Evolutionary conservation across 92 coral and sea anemone genomes (phyloP).

Genomic region (Pocillopora grandis): DNA sequence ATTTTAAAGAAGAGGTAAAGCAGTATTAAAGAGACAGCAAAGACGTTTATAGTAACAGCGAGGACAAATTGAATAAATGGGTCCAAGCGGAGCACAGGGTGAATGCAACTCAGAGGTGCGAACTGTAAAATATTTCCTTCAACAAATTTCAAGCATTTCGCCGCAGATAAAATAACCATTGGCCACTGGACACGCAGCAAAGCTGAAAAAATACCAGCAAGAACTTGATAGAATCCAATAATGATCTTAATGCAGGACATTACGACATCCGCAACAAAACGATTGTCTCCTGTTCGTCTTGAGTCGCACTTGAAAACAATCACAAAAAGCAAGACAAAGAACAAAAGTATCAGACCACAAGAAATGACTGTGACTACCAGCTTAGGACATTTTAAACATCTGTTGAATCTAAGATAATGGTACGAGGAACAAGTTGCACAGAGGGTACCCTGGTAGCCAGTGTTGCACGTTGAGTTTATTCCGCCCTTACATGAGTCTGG

Average conservation of each 20-base stretch:
- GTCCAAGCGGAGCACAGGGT: conserved; percentile 3
- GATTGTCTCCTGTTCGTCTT: conserved; percentile 29
- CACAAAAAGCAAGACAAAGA: conserved; percentile 33
- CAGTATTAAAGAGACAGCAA: not conserved
- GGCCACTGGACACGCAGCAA: conserved; percentile 50
- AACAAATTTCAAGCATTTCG: conserved; percentile 32
- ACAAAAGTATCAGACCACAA: conserved; percentile 37
- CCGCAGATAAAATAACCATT: conserved; percentile 23
- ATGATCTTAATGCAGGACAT: conserved; percentile 52
- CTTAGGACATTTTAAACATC: conserved; percentile 44
- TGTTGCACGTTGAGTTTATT: conserved; percentile 32
- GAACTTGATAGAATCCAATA: conserved; percentile 53
- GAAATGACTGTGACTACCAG: conserved; percentile 35
- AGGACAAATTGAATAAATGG: conserved; percentile 14
- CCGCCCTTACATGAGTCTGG: conserved; percentile 47
- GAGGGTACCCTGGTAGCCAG: conserved; percentile 47
- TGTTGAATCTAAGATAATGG: conserved; percentile 39
- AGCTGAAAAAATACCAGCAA: conserved; percentile 46
- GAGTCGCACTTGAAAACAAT: conserved; percentile 48
- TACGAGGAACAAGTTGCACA: conserved; percentile 33
- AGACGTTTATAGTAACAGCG: conserved; percentile 4
- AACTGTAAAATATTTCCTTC: conserved; percentile 48
- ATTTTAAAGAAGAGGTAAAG: conserved; percentile 10
- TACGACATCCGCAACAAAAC: conserved; percentile 47
- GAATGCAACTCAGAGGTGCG: conserved; percentile 25